Percentiles rank a stretch among this genome's conserved stretches.
Conservation (phyloP, 1,140 invertebrate species). For the Liolophura sinensis region DNA sequence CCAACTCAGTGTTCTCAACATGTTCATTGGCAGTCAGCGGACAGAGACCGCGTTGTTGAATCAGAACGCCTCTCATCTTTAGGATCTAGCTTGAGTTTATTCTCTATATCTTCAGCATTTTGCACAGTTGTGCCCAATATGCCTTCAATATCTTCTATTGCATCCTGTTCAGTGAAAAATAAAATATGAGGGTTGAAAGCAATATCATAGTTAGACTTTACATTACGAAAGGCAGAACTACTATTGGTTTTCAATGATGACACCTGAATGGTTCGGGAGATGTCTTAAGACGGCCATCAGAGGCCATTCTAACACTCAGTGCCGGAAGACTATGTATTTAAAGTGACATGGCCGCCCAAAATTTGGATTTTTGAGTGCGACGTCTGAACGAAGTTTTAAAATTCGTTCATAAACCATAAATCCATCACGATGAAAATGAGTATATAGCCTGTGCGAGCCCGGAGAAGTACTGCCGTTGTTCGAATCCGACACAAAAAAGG, state of each 20-base stretch:
- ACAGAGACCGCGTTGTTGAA: too few species aligned
- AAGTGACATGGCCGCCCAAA: too few species aligned
- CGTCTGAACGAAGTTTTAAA: too few species aligned
- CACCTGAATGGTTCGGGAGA: neutral
- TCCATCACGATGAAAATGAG: too few species aligned
- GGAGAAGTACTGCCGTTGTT: too few species aligned
- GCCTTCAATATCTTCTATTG: conserved; percentile 54
- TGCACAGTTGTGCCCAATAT: conserved; percentile 54
- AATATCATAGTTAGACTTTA: neutral
- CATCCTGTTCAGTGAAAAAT: conserved; percentile 36
- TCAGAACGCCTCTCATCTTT: too few species aligned
- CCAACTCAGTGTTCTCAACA: too few species aligned
- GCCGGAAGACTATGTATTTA: neutral
- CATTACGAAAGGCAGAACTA: neutral
- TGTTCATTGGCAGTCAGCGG: too few species aligned
- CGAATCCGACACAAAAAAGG: too few species aligned
- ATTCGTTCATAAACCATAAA: too few species aligned
- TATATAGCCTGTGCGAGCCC: too few species aligned
- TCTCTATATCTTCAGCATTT: conserved; percentile 47
- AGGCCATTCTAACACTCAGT: neutral
- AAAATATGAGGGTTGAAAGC: neutral
- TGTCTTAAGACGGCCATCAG: neutral
- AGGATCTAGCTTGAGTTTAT: neutral
- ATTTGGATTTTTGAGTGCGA: too few species aligned
- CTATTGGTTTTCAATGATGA: neutral